phyloP scores from a whole-genome alignment of 2,113 vertebrate species.

The Tyto alba region DNA sequence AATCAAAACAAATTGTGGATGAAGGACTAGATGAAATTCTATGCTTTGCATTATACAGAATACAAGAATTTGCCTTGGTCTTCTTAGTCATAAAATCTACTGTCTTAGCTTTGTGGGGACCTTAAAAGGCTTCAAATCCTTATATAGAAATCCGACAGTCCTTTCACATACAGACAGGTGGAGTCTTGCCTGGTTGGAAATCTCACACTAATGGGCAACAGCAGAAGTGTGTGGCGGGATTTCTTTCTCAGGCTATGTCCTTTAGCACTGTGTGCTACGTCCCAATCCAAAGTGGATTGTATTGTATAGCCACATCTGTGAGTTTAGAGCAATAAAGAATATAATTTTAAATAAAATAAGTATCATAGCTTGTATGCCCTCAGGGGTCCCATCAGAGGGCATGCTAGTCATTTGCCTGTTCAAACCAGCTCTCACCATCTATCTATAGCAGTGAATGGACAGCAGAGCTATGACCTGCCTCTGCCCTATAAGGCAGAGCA shows the following conservation, averaged over 20 bases:
- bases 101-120: not conserved
- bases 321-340: not conserved
- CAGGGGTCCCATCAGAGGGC: not conserved
- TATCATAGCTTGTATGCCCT: not conserved
- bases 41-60: not conserved
- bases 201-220: not conserved
- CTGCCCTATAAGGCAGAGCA: not conserved
- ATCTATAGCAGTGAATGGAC: not conserved
- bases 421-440: not conserved
- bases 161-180: not conserved
- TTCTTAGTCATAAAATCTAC: not conserved
- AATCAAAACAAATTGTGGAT: not conserved
- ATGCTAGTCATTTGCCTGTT: not conserved
- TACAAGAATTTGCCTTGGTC: not conserved
- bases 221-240: not conserved
- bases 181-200: not conserved
- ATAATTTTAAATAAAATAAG: not conserved
- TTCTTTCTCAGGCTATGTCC: not conserved
- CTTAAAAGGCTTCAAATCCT: not conserved
- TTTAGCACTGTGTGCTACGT: not conserved
- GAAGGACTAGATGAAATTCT: not conserved
- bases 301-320: not conserved
- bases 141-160: not conserved
- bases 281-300: fast-evolving
- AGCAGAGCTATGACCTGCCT: not conserved